Evolutionary conservation across 1,140 invertebrate genomes (phyloP).

Genomic region (Trachymyrmex septentrionalis): DNA sequence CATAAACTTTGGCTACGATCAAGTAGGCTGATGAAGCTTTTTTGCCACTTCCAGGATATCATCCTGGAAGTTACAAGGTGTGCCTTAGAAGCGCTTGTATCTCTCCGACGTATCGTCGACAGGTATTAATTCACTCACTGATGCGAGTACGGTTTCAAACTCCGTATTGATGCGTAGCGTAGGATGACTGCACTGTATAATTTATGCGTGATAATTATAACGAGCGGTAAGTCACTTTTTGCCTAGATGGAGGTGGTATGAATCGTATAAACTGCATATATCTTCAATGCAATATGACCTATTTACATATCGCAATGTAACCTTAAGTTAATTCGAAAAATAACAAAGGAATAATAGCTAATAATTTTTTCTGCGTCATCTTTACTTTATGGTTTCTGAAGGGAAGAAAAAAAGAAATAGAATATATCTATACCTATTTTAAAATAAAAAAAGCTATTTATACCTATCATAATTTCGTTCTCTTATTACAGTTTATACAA

Average conservation of each 20-base stretch:
- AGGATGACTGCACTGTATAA: conserved; percentile 24
- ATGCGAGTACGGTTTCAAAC: background rate
- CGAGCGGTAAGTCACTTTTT: conserved; percentile 23
- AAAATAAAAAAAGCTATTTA: background rate
- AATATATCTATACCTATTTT: background rate
- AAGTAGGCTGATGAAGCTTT: background rate
- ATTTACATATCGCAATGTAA: background rate
- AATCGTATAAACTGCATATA: background rate
- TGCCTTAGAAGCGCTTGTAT: conserved; percentile 25
- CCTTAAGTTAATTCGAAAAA: background rate
- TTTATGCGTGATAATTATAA: conserved; percentile 55
- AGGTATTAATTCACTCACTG: conserved; percentile 52
- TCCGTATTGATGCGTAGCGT: conserved; percentile 30
- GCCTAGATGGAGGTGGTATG: background rate
- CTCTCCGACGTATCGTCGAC: conserved; percentile 34
- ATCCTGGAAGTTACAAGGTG: conserved; percentile 2
- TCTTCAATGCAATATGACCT: background rate
- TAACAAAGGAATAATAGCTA: background rate
- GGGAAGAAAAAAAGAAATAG: background rate
- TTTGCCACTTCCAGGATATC: conserved; percentile 41
- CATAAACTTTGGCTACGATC: conserved; percentile 31
- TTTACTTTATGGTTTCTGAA: background rate
- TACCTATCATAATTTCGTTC: background rate
- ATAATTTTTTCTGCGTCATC: background rate
- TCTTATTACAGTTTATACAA: background rate